These are phyloP conservation scores for Mallotus villosus DNA, from an alignment of 2,797 vertebrate genomes.

Conservation along the genomic window DNA sequence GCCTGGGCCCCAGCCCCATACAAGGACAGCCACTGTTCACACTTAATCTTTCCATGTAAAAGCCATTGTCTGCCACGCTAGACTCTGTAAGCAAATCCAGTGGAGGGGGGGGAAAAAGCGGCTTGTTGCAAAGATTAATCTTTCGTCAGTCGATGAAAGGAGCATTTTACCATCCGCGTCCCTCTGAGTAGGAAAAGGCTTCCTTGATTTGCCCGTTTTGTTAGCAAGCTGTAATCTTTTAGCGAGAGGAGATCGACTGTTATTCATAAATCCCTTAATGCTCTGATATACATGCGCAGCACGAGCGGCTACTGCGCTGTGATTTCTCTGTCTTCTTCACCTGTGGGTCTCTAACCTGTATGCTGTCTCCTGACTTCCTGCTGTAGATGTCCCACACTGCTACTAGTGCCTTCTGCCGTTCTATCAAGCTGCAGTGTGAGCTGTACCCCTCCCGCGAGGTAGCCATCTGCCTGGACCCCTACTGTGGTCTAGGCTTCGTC, in stretches of 20 bases:
- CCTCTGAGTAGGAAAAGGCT: neutral
- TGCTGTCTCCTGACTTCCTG: neutral
- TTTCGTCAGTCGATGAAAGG: neutral
- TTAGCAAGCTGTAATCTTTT: neutral
- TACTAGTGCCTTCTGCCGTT: conserved; percentile 97
- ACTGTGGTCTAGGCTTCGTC: conserved; percentile 98
- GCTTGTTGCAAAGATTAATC: neutral
- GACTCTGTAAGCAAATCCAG: no score
- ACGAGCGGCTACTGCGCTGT: no score
- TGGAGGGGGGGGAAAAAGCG: neutral
- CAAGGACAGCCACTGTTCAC: conserved; percentile 9
- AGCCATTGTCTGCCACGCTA: neutral
- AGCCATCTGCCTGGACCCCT: conserved; percentile 97
- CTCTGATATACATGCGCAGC: no score
- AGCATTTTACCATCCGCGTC: neutral
- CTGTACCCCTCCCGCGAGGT: conserved; percentile 98
- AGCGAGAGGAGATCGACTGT: neutral
- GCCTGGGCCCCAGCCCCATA: neutral
- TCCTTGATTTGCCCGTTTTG: neutral
- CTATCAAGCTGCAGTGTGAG: conserved; percentile 99
- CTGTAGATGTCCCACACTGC: conserved; percentile 93
- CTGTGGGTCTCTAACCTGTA: neutral
- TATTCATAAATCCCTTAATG: neutral
- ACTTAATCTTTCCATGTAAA: conserved; percentile 6
- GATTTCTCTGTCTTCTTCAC: no score